Evolutionary conservation across 2,888 invertebrate genomes (phyloP), one percentile per base, ranked within the genome.

Genomic region (Euspilapteryx auroguttella): DNA sequence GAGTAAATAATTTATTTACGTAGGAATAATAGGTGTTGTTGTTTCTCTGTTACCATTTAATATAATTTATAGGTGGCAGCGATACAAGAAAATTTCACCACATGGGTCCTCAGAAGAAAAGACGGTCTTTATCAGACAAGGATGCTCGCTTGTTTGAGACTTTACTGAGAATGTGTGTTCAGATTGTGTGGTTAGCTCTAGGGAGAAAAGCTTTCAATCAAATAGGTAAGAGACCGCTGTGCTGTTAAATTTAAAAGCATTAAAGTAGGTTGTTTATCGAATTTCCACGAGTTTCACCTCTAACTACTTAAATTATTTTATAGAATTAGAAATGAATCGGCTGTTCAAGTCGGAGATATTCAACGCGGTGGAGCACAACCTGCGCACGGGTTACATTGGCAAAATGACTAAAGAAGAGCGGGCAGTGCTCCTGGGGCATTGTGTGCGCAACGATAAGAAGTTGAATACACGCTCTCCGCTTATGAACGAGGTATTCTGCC

Each of bases 141-240:
- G 85, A 85, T 44, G 68, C 82, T 14, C 58, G 80, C 34, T 52
- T 82, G 30, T 79, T 79, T 38, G 85, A 85, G 49, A 71, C 75
- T 5, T 47, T 85, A 11, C 52, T 82, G 25, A 63, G 78, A 31
- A 62, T 84, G 50, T 63, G 80, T 26, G 76, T 79, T 24, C 78
- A 82, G 42, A 79, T 85, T 25, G 78, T 82, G 20, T 85, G 84
- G 83, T 64, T 84, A 35, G 81, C 83, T 12, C 50, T 85, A 22
- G 76, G 79, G 29, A 63, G 83, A 27, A 81, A 75, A 45, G 50
- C 78, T 37, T 78, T 80, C 39, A 63, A 71, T 42, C 59, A 81
- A 40, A 83, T 85, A 41, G 84, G 84, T 83, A 49, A 41, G 8
- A 17, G 5, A 17, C 5, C n/a, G n/a, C n/a, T n/a, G n/a, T n/a